Evolutionary conservation across 2,888 invertebrate species (phyloP), one percentile per base, ranked within the genome.

Genomic region (Tiliacea aurago): DNA sequence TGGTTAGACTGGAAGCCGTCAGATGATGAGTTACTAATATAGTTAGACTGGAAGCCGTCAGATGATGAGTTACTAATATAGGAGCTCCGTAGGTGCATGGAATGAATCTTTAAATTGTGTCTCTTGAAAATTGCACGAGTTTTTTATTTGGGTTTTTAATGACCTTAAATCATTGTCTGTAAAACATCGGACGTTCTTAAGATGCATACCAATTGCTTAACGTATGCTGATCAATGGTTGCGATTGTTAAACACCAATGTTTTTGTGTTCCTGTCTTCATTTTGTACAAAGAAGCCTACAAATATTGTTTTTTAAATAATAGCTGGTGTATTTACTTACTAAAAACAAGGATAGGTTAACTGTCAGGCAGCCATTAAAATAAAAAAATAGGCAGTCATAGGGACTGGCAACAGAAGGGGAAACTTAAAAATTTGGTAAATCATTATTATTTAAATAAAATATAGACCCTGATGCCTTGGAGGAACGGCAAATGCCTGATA

Each of bases 201-300:
- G 23, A 37, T 55, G 78, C 63, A 74, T 79, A 73, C 53, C 5
- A 78, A 79, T 67, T 58, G 6, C 11, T 11, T 18, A 2, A 11
- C 18, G n/a, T n/a, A 47, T 15, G 13, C 13, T n/a, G 28, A 37
- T 45, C 18, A 6, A 15, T 1, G 15, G 10, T 56, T 68, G n/a
- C 18, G 15, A 45, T 76, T n/a, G 18, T 53, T 45, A 23, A 6
- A 55, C 28, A 28, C 18, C 18, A 55, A 49, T 56, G 64, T 49
- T 23, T n/a, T 73, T 56, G 47, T 3, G 10, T 55, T 55, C 7
- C 18, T 37, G n/a, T n/a, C 11, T 43, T 33, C 33, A 43, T 7
- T 2, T 33, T 9, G 1, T 43, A 5, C 13, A 33, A 9, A 13
- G 20, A 37, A 67, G 2, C n/a, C 43, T 3, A 11, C 15, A 6